A percentile compares a stretch with the other conserved stretches of the same genome.
Evolutionary conservation across 1,140 invertebrate genomes (phyloP).

Genomic region (Drosophila jambulina): DNA sequence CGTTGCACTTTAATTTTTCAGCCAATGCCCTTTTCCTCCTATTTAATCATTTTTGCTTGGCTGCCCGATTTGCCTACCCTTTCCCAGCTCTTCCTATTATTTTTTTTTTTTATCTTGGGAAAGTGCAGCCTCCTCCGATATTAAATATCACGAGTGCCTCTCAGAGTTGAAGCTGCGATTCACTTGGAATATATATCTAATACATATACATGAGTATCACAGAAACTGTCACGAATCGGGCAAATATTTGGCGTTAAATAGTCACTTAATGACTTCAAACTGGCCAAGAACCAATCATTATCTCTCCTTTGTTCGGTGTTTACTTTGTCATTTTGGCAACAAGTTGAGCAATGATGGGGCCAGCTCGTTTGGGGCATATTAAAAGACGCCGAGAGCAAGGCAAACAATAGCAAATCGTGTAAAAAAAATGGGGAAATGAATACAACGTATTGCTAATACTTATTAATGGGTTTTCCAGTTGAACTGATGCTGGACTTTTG

Average conservation of each 20-base stretch:
- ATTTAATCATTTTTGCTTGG: slow-evolving; percentile 2
- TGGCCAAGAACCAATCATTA: slow-evolving; percentile 40
- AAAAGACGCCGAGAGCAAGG: slow-evolving; percentile 42
- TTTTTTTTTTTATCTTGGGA: background rate
- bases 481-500: slow-evolving; percentile 16
- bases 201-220: background rate
- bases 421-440: slow-evolving; percentile 30
- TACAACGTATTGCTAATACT: slow-evolving; percentile 62
- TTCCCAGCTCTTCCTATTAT: background rate
- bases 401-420: slow-evolving; percentile 20
- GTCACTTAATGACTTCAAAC: slow-evolving; percentile 5
- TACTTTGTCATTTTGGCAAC: slow-evolving; percentile 56
- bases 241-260: slow-evolving; percentile 1
- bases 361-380: slow-evolving; percentile 49
- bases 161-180: background rate
- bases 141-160: slow-evolving; percentile 6
- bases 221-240: background rate
- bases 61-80: background rate
- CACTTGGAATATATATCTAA: background rate
- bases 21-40: slow-evolving; percentile 6
- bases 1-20: slow-evolving; percentile 13
- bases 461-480: slow-evolving; percentile 64
- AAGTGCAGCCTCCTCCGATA: background rate
- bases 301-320: slow-evolving; percentile 27
- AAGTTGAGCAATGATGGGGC: slow-evolving; percentile 42